Conservation (phyloP, 2,888 invertebrate genomes). For the Philhelius pedissequus region DNA sequence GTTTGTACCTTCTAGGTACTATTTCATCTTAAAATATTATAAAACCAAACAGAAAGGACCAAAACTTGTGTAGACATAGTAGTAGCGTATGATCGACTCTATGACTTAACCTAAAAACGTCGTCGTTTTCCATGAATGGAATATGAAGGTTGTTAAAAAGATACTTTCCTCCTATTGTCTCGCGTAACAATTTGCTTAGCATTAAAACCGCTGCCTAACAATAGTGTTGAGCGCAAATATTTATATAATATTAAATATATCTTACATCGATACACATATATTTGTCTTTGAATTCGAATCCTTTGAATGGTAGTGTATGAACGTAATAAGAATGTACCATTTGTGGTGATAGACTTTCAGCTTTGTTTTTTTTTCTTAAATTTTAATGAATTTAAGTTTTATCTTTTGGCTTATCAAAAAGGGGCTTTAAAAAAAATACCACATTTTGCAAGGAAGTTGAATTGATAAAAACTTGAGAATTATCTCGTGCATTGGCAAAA, state of each 20-base stretch:
- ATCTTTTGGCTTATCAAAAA: not conserved
- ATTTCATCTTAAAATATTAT: not conserved
- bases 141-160: constrained; percentile 21
- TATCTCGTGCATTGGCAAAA: not conserved
- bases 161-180: constrained; percentile 20
- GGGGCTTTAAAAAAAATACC: not conserved
- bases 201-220: not conserved
- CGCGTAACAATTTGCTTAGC: not conserved
- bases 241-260: too few species aligned
- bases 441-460: constrained; percentile 2
- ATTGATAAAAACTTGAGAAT: not conserved
- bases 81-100: constrained; percentile 32
- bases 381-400: not conserved
- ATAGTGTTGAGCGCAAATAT: not conserved
- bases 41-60: not conserved
- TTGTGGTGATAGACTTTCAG: not conserved
- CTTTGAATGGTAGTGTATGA: not conserved
- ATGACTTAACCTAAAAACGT: constrained; percentile 57
- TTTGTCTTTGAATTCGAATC: not conserved
- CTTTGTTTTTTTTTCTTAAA: not conserved
- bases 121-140: constrained; percentile 26
- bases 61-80: constrained; percentile 4
- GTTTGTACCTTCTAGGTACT: not conserved
- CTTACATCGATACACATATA: too few species aligned
- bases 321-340: not conserved